Evolutionary conservation across 37 sponge, comb jelly and placozoan genomes (phyloP).

Genomic region (Petrosia ficiformis): DNA sequence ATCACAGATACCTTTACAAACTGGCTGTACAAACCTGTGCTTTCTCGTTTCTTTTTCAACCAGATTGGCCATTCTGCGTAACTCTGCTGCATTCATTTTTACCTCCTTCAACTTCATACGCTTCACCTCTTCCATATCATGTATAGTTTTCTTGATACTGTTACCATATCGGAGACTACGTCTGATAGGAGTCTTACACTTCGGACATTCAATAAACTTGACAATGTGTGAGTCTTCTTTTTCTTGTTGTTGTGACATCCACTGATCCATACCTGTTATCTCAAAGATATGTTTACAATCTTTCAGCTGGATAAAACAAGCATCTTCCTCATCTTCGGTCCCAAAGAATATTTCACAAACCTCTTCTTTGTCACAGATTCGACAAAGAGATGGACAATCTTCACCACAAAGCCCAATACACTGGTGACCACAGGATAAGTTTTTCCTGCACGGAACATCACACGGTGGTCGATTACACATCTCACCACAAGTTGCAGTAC

Average conservation of each 20-base stretch:
- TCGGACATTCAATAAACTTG: slow-evolving; percentile 75
- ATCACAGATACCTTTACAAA: neutral
- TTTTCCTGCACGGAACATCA: slow-evolving; percentile 39
- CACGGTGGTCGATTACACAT: slow-evolving; percentile 75
- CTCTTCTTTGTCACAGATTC: slow-evolving; percentile 56
- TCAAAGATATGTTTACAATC: slow-evolving; percentile 87
- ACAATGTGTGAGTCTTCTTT: slow-evolving; percentile 11
- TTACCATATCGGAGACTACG: slow-evolving; percentile 82
- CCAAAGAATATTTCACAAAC: slow-evolving; percentile 85
- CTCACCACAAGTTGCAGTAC: slow-evolving; percentile 75
- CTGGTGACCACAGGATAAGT: slow-evolving; percentile 63
- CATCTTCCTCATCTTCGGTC: slow-evolving; percentile 77
- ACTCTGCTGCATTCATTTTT: neutral
- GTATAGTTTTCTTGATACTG: slow-evolving; percentile 53
- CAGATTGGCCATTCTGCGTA: neutral
- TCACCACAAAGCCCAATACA: slow-evolving; percentile 95
- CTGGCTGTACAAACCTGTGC: neutral
- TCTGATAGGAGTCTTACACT: slow-evolving; percentile 67
- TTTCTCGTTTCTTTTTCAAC: neutral
- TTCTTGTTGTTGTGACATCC: slow-evolving; percentile 66
- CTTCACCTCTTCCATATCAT: slow-evolving; percentile 70
- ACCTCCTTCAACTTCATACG: too few species aligned
- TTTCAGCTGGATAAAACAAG: slow-evolving; percentile 72
- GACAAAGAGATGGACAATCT: slow-evolving; percentile 68
- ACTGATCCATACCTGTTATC: slow-evolving; percentile 68